Evolutionary conservation across 1,140 invertebrate species (phyloP).

Genomic region (Ptiloglossa arizonensis): DNA sequence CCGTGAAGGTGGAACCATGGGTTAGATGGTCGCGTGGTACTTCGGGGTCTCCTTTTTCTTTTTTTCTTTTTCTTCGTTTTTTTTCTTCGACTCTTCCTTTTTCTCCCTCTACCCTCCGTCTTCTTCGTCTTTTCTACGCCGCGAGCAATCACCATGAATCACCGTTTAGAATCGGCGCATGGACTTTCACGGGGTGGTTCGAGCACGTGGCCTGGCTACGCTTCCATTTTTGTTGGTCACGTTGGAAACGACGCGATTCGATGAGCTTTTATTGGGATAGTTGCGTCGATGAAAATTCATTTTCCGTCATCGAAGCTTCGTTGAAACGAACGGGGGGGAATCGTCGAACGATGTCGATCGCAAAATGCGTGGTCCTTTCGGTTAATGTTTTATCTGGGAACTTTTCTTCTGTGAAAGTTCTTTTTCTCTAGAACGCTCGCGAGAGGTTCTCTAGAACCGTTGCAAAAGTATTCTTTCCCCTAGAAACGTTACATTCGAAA

Average conservation of each 20-base stretch:
- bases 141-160: slow-evolving; percentile 74
- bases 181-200: slow-evolving; percentile 50
- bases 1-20: slow-evolving; percentile 19
- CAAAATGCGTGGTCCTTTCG: too few species aligned
- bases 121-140: slow-evolving; percentile 41
- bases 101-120: not conserved
- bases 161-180: slow-evolving; percentile 70
- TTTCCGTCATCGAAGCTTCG: slow-evolving; percentile 6
- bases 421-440: too few species aligned
- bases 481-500: too few species aligned
- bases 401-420: too few species aligned
- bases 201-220: slow-evolving; percentile 41
- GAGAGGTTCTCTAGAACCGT: too few species aligned
- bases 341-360: too few species aligned
- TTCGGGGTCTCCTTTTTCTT: not conserved
- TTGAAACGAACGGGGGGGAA: too few species aligned
- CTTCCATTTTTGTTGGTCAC: slow-evolving; percentile 17
- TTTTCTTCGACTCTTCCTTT: not conserved
- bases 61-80: too few species aligned
- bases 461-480: too few species aligned
- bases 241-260: slow-evolving; percentile 21
- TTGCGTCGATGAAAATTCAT: slow-evolving; percentile 22
- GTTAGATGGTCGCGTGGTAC: slow-evolving; percentile 54
- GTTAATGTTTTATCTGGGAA: too few species aligned
- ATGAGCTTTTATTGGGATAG: not conserved